Percentiles rank a stretch among this genome's conserved stretches.
These are phyloP conservation scores for Aplidium turbinatum DNA, from an alignment of 23 tunicate species.

Conservation along the genomic window DNA sequence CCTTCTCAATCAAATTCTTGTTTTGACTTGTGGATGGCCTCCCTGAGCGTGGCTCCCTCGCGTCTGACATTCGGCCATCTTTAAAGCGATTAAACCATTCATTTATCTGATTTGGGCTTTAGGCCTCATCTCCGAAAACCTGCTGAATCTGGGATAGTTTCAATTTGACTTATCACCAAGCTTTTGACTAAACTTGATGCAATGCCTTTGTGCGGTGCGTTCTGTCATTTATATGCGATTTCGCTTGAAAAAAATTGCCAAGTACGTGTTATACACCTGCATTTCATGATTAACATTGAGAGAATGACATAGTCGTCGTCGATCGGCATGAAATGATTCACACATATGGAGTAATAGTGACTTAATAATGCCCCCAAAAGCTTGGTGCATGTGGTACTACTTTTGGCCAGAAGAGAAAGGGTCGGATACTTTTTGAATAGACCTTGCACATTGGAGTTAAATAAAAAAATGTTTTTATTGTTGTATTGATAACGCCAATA, in stretches of 20 bases:
- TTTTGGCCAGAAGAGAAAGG: background rate
- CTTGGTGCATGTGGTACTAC: background rate
- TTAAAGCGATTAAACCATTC: slow-evolving; percentile 34
- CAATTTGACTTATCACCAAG: slow-evolving; percentile 34
- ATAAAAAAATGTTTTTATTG: background rate
- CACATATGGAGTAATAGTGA: too few relatives aligned
- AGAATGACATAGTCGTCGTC: too few relatives aligned
- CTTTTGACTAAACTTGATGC: slow-evolving; percentile 36
- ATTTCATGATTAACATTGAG: too few relatives aligned
- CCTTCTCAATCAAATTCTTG: too few relatives aligned
- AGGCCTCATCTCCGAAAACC: slow-evolving; percentile 12
- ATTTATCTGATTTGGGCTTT: slow-evolving; percentile 32
- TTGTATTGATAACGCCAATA: too few relatives aligned
- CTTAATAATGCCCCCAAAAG: background rate
- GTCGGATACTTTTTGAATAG: background rate
- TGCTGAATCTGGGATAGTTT: slow-evolving; percentile 31
- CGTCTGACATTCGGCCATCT: slow-evolving; percentile 14
- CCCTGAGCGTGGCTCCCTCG: too few relatives aligned
- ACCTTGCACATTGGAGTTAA: background rate
- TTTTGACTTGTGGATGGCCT: too few relatives aligned
- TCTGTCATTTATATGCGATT: too few relatives aligned
- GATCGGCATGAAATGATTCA: too few relatives aligned
- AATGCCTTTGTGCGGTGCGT: slow-evolving; percentile 22
- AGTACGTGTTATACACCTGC: too few relatives aligned
- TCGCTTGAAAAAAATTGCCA: too few relatives aligned